A percentile compares a stretch with the other conserved stretches of the same genome.
phyloP scores from a whole-genome alignment of 1,140 invertebrate species.

The Cydia fagiglandana region DNA sequence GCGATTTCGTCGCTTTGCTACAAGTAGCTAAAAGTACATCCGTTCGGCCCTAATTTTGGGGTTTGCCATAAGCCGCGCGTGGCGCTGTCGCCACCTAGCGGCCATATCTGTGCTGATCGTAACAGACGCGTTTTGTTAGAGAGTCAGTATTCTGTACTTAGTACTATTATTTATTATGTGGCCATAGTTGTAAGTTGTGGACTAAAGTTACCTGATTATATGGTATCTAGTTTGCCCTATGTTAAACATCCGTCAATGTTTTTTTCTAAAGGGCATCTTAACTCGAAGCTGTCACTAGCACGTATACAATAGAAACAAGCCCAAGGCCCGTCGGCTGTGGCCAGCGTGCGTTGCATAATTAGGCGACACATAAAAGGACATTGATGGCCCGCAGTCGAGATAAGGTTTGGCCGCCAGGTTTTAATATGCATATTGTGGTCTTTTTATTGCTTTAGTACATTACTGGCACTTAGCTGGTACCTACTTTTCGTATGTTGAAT shows the following conservation, averaged over 20 bases:
- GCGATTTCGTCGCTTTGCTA: too few relatives aligned
- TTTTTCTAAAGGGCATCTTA: slow-evolving; percentile 8
- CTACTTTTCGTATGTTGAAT: neutral
- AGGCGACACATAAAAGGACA: slow-evolving; percentile 59
- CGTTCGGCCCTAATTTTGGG: too few relatives aligned
- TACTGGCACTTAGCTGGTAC: neutral
- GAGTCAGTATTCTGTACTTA: too few relatives aligned
- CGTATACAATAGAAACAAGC: slow-evolving; percentile 68
- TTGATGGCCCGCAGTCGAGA: slow-evolving; percentile 52
- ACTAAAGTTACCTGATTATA: too few relatives aligned
- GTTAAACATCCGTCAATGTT: neutral
- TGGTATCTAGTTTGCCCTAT: neutral
- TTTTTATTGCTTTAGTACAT: neutral
- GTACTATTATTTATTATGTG: too few relatives aligned
- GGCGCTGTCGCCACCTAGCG: too few relatives aligned
- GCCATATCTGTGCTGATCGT: too few relatives aligned
- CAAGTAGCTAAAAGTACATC: too few relatives aligned
- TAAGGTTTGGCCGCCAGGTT: slow-evolving; percentile 38
- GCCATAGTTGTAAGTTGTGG: too few relatives aligned
- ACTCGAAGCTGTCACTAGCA: slow-evolving; percentile 35
- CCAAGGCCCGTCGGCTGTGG: slow-evolving; percentile 57
- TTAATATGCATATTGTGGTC: slow-evolving; percentile 2
- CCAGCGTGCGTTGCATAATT: slow-evolving; percentile 59
- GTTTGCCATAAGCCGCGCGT: too few relatives aligned
- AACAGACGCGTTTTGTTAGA: too few relatives aligned